These are phyloP conservation scores for Sterrhoptilus dennistouni DNA, from an alignment of 2,113 vertebrate genomes.

Conservation along the genomic window DNA sequence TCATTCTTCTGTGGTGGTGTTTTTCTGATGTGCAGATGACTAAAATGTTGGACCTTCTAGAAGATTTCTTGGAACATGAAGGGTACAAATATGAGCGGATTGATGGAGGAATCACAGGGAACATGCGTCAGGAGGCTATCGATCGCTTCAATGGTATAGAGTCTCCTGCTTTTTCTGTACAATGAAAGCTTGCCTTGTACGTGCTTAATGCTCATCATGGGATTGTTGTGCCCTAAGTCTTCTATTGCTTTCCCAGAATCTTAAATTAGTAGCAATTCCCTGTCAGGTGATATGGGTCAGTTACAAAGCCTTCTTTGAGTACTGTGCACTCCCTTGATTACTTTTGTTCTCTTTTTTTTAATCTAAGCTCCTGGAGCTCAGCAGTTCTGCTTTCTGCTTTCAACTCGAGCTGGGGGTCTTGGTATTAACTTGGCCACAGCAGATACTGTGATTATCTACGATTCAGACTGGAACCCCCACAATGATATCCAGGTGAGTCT, in stretches of 20 bases:
- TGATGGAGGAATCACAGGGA: slow-evolving; percentile 94
- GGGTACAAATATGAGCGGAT: slow-evolving; percentile 97
- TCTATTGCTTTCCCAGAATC: not conserved
- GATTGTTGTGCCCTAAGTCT: not conserved
- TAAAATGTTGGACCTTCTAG: slow-evolving; percentile 95
- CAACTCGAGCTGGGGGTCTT: slow-evolving; percentile 95
- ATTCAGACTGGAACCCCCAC: slow-evolving; percentile 99
- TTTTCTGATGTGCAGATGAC: slow-evolving; percentile 83
- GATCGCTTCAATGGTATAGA: slow-evolving; percentile 92
- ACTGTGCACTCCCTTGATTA: not conserved
- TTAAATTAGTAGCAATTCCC: not conserved
- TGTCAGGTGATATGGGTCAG: not conserved
- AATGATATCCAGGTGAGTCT: slow-evolving; percentile 95
- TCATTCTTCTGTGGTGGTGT: not conserved
- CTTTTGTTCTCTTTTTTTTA: not conserved
- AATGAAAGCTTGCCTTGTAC: not conserved
- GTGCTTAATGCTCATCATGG: not conserved
- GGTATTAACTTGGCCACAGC: slow-evolving; percentile 97
- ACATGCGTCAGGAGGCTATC: slow-evolving; percentile 96
- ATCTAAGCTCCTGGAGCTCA: slow-evolving; percentile 90
- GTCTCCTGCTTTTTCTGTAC: not conserved
- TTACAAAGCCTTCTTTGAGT: not conserved
- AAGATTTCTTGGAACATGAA: slow-evolving; percentile 95
- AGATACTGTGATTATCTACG: slow-evolving; percentile 97
- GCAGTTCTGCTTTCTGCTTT: slow-evolving; percentile 97